Base-by-base conservation (phyloP, 92 coral and sea anemone species). In the Epizoanthus ramosus region DNA sequence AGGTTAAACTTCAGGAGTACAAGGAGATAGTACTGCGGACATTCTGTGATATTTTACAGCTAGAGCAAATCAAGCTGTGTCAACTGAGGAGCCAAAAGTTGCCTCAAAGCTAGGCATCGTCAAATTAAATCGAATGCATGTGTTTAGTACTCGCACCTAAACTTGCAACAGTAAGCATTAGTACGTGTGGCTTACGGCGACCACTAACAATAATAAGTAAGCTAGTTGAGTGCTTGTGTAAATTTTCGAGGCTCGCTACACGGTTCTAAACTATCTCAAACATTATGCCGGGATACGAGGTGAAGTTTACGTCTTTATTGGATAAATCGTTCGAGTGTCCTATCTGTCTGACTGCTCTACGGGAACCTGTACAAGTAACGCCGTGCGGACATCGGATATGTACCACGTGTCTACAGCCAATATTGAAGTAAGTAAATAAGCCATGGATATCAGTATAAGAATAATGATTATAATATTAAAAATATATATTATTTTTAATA, bases 341-440 rank as follows among this genome's bases (percentile, higher is more conserved):
- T 4, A 86, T 97, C 17, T 97, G 99, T 85, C 88, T 94, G 89
- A 90, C 88, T 23, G 99, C 95, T 22, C 87, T 97, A 52, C 94
- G 99, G 63, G 98, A 92, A n/a, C 99, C 99, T 2, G 93, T 97
- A 1, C 99, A 97, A 75, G 97, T 97, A 10, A 97, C 99, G 10
- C 99, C 99, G 47, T 97, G 99, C 69, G 99, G 99, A 7, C 99
- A 97, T 85, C 97, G 99, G 14, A 89, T 97, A 47, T 97, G 99
- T 80, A 90, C 85, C 79, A 94, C 93, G 14, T 97, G 99, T 67
- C 83, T 97, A 59, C 93, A 97, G 82, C 99, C 99, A 31, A 94
- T 97, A 67, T 80, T 96, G 79, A 94, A 94, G 98, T 89, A 69
- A 58, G 85, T 37, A 31, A 50, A 21, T 28, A 9, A 56, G 73